Base-by-base conservation (phyloP, 2,888 invertebrate genomes). In the Hesperia comma region DNA sequence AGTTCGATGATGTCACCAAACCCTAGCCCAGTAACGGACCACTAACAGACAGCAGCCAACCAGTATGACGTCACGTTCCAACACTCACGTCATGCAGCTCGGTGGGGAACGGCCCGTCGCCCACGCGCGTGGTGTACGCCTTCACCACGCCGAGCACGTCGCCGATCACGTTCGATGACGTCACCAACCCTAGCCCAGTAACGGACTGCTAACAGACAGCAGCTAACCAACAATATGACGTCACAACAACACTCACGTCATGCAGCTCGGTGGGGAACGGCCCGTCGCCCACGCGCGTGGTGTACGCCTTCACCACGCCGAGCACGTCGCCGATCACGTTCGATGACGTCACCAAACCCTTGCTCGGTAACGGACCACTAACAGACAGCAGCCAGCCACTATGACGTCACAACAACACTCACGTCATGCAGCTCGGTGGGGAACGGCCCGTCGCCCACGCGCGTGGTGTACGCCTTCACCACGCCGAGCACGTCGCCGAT, bases 271-370 rank as follows among this genome's bases (percentile, higher is more conserved):
- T 99, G 32, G 99, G 99, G 91, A 99, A 99, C 12, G 99, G 98
- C 10, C 99, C 99, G 83, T 98, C 98, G 10, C 99, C 99, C 0
- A 99, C 99, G 70, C 99, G 95, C 0, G 99, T 99, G 33, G 99
- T 98, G 85, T 99, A 99, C 0, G 99, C 99, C 93, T 99, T 99
- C 8, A 99, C 98, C 12, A 99, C 99, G 51, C 99, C 99, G 79
- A 98, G 95, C 8, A 99, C 97, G 72, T 98, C 96, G 6, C 98
- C 98, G 79, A 99, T 97, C 55, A 95, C 95, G 74, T 94, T 94
- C 2, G 99, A n/a, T n/a, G n/a, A n/a, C n/a, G n/a, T n/a, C n/a
- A n/a, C n/a, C n/a, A n/a, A n/a, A 32, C 32, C 32, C 6, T 5
- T 32, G 32, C 6, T 6, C 32, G 6, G 32, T 6, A 32, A 32